These are phyloP conservation scores for Typhlichthys eigenmanni DNA, from an alignment of 2,797 vertebrate genomes.

Conservation along the genomic window DNA sequence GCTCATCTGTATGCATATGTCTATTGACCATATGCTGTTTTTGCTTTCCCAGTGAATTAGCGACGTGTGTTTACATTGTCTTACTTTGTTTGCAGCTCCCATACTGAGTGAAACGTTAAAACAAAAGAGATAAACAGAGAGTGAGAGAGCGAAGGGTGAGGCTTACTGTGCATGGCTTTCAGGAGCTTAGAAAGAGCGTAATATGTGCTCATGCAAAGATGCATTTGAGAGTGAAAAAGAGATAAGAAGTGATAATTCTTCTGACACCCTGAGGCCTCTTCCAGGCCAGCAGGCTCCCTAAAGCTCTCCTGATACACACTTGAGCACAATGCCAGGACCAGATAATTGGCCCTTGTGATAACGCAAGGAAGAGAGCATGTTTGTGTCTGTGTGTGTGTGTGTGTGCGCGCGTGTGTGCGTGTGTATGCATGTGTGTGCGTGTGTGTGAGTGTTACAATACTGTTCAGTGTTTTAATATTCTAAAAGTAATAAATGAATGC, in stretches of 20 bases:
- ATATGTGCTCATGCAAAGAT: constrained; percentile 17
- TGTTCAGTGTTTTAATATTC: constrained; percentile 48
- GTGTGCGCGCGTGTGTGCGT: constrained; percentile 39
- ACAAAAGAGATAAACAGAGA: background rate
- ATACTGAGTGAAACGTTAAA: constrained; percentile 3
- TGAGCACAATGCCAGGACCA: constrained; percentile 69
- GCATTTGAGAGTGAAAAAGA: constrained; percentile 60
- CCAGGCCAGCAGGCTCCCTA: constrained; percentile 71
- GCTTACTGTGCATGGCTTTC: too few species aligned
- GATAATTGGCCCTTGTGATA: constrained; percentile 80
- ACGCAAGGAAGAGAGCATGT: constrained; percentile 46
- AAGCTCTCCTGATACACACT: constrained; percentile 70
- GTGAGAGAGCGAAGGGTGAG: background rate
- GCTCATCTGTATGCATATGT: constrained; percentile 52
- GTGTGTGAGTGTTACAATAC: constrained; percentile 11
- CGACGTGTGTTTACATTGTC: constrained; percentile 36
- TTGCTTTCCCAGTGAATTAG: constrained; percentile 33
- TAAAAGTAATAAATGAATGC: constrained; percentile 62
- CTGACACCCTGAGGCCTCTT: constrained; percentile 71
- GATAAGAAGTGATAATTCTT: constrained; percentile 76
- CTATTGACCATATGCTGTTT: constrained; percentile 48
- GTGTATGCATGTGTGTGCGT: constrained; percentile 17
- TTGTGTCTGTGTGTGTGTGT: constrained; percentile 28
- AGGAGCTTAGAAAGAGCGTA: background rate
- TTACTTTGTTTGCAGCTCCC: constrained; percentile 43